A percentile compares a stretch with the other conserved stretches of the same genome.
Evolutionary conservation across 2,888 invertebrate species (phyloP).

Genomic region (Subacronicta megacephala): DNA sequence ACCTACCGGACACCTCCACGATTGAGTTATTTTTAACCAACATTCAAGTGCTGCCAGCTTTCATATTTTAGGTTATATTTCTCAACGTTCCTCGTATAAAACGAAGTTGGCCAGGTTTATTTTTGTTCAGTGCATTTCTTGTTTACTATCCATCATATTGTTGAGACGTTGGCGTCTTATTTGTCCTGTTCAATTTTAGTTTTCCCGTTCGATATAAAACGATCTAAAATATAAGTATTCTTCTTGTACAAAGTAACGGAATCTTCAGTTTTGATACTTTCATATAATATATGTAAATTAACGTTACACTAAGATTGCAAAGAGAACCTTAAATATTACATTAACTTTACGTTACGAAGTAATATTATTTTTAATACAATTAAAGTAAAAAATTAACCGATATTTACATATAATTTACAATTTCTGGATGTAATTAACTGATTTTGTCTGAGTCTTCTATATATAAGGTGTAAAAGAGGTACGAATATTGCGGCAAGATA

Average conservation of each 20-base stretch:
- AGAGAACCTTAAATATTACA: too few relatives aligned
- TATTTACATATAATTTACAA: neutral
- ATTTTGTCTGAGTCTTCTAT: too few relatives aligned
- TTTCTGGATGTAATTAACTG: neutral
- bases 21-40: conserved; percentile 72
- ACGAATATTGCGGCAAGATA: too few relatives aligned
- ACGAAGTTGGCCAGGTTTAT: conserved; percentile 76
- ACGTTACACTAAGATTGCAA: too few relatives aligned
- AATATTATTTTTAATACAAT: too few relatives aligned
- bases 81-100: conserved; percentile 69
- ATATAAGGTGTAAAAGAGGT: too few relatives aligned
- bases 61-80: conserved; percentile 71
- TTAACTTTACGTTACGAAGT: too few relatives aligned
- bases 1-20: conserved; percentile 42
- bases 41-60: conserved; percentile 67
- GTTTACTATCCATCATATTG: conserved; percentile 83
- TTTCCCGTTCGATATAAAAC: conserved; percentile 62
- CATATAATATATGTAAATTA: too few relatives aligned
- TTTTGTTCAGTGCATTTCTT: conserved; percentile 79
- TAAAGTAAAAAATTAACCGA: neutral
- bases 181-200: conserved; percentile 75
- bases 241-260: conserved; percentile 25
- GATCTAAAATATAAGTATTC: conserved; percentile 45
- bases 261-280: conserved; percentile 14
- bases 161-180: conserved; percentile 71